Conservation (phyloP, 2,888 invertebrate genomes). For the Spodoptera picta region DNA sequence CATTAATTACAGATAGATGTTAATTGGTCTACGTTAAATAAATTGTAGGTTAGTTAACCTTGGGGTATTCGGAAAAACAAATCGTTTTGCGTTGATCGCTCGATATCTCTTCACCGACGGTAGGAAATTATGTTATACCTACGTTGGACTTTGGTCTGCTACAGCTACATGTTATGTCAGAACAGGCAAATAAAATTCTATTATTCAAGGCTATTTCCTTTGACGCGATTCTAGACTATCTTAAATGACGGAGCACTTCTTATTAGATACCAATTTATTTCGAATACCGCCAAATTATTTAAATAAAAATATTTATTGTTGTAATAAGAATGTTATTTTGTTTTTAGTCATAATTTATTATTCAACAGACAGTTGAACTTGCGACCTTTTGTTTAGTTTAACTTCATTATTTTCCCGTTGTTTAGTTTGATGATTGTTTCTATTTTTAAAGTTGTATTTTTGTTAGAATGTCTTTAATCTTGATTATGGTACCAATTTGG, state of each 20-base stretch:
- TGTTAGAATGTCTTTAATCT: too few relatives aligned
- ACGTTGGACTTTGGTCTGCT: slow-evolving; percentile 49
- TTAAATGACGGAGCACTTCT: slow-evolving; percentile 1
- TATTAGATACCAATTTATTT: slow-evolving; percentile 14
- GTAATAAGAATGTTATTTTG: too few relatives aligned
- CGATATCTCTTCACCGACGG: slow-evolving; percentile 11
- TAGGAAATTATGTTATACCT: slow-evolving; percentile 19
- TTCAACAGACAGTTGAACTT: too few relatives aligned
- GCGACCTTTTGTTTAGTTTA: too few relatives aligned
- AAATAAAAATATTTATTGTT: too few relatives aligned
- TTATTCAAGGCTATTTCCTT: slow-evolving; percentile 43
- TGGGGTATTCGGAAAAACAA: slow-evolving; percentile 17
- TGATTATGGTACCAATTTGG: too few relatives aligned
- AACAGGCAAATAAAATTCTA: slow-evolving; percentile 33
- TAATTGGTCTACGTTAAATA: slow-evolving; percentile 30
- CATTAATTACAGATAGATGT: slow-evolving; percentile 36
- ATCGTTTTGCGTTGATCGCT: slow-evolving; percentile 1
- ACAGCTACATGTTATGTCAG: slow-evolving; percentile 24
- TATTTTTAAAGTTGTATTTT: too few relatives aligned
- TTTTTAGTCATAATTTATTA: too few relatives aligned
- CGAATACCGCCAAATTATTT: neutral
- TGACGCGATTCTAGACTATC: slow-evolving; percentile 3
- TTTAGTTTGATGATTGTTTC: too few relatives aligned
- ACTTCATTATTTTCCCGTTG: too few relatives aligned
- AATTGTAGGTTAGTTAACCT: slow-evolving; percentile 54